Conservation (phyloP, 1,140 invertebrate genomes). For the Colletes latitarsis region DNA sequence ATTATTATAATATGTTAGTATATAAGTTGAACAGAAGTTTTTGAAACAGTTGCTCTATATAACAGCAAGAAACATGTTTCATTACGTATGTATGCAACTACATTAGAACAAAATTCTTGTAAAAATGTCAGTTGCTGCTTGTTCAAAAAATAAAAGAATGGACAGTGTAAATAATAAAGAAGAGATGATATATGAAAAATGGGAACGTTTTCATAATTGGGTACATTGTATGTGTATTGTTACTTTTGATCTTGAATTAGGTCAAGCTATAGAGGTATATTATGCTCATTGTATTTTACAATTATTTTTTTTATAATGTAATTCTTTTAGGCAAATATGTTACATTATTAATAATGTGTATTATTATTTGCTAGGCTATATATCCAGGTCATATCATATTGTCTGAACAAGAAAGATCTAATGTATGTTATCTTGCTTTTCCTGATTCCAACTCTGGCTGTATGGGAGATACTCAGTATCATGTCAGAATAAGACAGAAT, state of each 20-base stretch:
- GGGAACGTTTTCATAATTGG: conserved; percentile 93
- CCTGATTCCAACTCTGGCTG: conserved; percentile 99
- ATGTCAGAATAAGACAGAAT: conserved; percentile 90
- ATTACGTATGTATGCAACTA: conserved; percentile 14
- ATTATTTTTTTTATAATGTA: neutral
- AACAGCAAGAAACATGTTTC: conserved; percentile 23
- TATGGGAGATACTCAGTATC: conserved; percentile 99
- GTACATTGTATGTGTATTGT: conserved; percentile 98
- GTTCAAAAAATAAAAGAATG: conserved; percentile 62
- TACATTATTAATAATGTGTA: conserved; percentile 11
- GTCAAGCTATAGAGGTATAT: conserved; percentile 95
- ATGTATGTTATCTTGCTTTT: conserved; percentile 99
- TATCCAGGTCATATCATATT: conserved; percentile 92
- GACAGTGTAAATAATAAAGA: conserved; percentile 37
- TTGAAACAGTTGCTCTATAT: conserved; percentile 21
- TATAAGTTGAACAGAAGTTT: conserved; percentile 1
- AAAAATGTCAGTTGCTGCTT: conserved; percentile 72
- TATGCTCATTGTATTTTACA: conserved; percentile 29
- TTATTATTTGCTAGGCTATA: conserved; percentile 84
- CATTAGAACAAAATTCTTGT: conserved; percentile 26
- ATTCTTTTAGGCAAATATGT: neutral
- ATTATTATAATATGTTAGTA: conserved; percentile 31
- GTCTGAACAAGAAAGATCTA: conserved; percentile 96
- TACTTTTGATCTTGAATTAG: conserved; percentile 98
- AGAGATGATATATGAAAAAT: conserved; percentile 66